Conservation (phyloP, 2,888 invertebrate genomes). For the Therioaphis trifolii region DNA sequence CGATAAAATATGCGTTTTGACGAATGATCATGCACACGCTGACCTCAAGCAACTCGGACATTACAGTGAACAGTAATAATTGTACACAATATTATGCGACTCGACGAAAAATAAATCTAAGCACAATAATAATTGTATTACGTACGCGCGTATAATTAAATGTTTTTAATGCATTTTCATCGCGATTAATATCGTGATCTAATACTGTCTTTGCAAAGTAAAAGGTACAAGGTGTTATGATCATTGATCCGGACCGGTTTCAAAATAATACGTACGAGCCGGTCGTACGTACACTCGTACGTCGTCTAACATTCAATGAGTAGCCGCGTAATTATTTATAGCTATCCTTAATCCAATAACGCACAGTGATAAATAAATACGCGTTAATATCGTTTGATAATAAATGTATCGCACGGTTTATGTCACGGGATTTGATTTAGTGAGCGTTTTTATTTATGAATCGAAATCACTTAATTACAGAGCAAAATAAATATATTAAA, state of each 20-base stretch:
- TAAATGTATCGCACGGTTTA: neutral
- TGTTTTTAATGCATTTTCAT: slow-evolving; percentile 36
- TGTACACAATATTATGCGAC: neutral
- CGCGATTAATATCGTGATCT: slow-evolving; percentile 40
- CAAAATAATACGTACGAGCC: slow-evolving; percentile 13
- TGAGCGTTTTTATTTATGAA: slow-evolving; percentile 5
- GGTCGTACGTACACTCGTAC: neutral
- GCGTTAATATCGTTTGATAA: slow-evolving; percentile 2
- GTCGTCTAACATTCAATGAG: slow-evolving; percentile 21
- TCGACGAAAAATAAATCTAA: neutral
- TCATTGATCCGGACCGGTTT: slow-evolving; percentile 50
- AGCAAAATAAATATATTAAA: too few relatives aligned
- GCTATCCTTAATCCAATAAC: slow-evolving; percentile 17
- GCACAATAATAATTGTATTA: neutral
- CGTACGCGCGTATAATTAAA: slow-evolving; percentile 14
- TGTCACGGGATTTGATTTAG: slow-evolving; percentile 2
- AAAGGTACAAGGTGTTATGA: slow-evolving; percentile 48
- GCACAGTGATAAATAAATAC: neutral
- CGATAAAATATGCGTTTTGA: neutral
- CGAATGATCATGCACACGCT: neutral
- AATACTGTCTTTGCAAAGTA: slow-evolving; percentile 46
- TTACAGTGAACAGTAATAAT: neutral
- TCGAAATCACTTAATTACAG: neutral
- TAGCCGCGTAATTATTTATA: slow-evolving; percentile 29
- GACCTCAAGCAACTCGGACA: slow-evolving; percentile 2